Conservation (phyloP, 2,888 invertebrate genomes). For the Cryptosula pallasiana region DNA sequence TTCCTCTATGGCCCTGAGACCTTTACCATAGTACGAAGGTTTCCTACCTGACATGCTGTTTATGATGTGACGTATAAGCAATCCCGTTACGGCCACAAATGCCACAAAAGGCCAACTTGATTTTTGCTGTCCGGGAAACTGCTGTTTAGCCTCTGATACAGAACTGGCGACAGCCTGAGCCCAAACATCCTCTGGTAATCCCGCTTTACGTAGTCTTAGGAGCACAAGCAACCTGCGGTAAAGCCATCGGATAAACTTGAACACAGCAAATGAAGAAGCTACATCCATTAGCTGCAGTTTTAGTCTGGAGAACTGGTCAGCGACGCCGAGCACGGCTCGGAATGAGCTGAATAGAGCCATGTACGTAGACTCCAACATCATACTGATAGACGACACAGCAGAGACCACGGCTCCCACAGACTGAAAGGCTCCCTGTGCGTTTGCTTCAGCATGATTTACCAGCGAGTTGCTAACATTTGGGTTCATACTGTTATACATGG, state of each 20-base stretch:
- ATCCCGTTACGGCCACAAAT: conserved; percentile 68
- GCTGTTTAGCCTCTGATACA: conserved; percentile 37
- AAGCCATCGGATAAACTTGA: conserved; percentile 74
- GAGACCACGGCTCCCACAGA: conserved; percentile 86
- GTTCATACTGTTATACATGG: too few species aligned
- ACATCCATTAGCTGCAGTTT: conserved; percentile 77
- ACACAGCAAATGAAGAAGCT: conserved; percentile 78
- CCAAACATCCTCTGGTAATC: conserved; percentile 51
- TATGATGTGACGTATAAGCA: neutral
- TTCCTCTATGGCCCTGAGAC: too few species aligned
- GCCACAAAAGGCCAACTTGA: conserved; percentile 82
- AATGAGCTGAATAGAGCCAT: conserved; percentile 92
- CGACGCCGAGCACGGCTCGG: conserved; percentile 87
- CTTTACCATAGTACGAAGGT: too few species aligned
- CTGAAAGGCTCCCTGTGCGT: conserved; percentile 85
- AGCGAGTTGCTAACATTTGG: neutral
- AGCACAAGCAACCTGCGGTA: conserved; percentile 68
- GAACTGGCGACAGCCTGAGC: conserved; percentile 38
- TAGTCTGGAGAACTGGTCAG: conserved; percentile 84
- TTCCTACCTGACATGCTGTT: neutral
- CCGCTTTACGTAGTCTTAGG: conserved; percentile 55
- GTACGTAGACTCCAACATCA: conserved; percentile 95
- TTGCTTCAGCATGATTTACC: conserved; percentile 77
- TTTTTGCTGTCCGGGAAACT: conserved; percentile 44
- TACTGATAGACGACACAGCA: conserved; percentile 86